Conservation (phyloP, 1,140 invertebrate genomes). For the Lepeophtheirus salmonis region DNA sequence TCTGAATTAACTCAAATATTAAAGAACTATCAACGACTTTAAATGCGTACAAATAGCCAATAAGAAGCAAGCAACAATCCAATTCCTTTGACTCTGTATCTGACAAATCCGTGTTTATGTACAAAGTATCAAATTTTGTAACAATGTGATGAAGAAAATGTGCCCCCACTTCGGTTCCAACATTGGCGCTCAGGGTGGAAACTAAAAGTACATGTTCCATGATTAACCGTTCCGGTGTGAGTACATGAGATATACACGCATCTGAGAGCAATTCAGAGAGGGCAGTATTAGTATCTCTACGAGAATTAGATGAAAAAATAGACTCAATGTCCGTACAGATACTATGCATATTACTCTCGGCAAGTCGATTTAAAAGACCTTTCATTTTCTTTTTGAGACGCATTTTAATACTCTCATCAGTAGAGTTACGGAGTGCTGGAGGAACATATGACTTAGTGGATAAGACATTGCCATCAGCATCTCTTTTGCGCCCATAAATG, state of each 20-base stretch:
- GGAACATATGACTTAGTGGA: constrained; percentile 50
- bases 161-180: constrained; percentile 53
- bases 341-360: constrained; percentile 65
- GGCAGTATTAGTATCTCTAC: constrained; percentile 61
- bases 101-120: constrained; percentile 29
- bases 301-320: constrained; percentile 47
- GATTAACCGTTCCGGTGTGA: constrained; percentile 54
- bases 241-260: constrained; percentile 31
- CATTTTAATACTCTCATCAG: constrained; percentile 29
- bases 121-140: constrained; percentile 24
- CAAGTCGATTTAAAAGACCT: constrained; percentile 65
- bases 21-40: constrained; percentile 56
- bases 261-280: constrained; percentile 25
- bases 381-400: constrained; percentile 31
- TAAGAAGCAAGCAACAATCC: constrained; percentile 61
- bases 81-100: constrained; percentile 53
- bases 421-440: constrained; percentile 43
- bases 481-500: constrained; percentile 19
- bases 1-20: constrained; percentile 52
- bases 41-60: constrained; percentile 72
- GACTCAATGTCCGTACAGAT: constrained; percentile 44
- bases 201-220: constrained; percentile 65
- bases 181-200: constrained; percentile 64
- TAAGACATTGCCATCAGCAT: constrained; percentile 11
- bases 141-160: constrained; percentile 15